Conservation (phyloP, 1,140 invertebrate species). For the Cyclargus thomasi region DNA sequence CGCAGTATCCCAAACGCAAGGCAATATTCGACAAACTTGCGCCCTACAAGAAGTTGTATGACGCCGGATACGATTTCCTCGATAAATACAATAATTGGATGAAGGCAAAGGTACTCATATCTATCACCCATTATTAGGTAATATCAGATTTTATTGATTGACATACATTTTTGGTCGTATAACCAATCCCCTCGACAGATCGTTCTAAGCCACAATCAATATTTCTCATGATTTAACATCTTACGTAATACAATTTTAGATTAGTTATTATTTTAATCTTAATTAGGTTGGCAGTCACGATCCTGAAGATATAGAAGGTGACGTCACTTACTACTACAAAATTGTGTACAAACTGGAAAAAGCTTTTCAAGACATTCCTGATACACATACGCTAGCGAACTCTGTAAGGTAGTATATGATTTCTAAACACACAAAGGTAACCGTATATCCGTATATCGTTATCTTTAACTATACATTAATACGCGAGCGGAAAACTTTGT, state of each 20-base stretch:
- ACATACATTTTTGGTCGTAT: no score
- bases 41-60: constrained; percentile 93
- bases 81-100: constrained; percentile 90
- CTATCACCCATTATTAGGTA: no score
- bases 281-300: constrained; percentile 85
- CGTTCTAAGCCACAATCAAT: no score
- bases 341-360: constrained; percentile 93
- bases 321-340: constrained; percentile 87
- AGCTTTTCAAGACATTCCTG: constrained; percentile 84
- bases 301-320: constrained; percentile 91
- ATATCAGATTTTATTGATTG: no score
- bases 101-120: constrained; percentile 76
- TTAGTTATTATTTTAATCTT: no score
- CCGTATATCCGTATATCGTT: no score
- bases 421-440: no score
- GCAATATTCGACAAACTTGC: constrained; percentile 82
- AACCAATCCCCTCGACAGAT: no score
- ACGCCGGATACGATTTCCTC: constrained; percentile 90
- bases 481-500: no score
- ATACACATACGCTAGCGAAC: constrained; percentile 78
- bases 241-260: no score
- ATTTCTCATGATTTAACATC: no score
- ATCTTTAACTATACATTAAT: no score
- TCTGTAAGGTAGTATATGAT: constrained; percentile 76
- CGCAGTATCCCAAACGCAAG: constrained; percentile 91